phyloP scores from a whole-genome alignment of 2,113 vertebrate species.

The Pimephales promelas region DNA sequence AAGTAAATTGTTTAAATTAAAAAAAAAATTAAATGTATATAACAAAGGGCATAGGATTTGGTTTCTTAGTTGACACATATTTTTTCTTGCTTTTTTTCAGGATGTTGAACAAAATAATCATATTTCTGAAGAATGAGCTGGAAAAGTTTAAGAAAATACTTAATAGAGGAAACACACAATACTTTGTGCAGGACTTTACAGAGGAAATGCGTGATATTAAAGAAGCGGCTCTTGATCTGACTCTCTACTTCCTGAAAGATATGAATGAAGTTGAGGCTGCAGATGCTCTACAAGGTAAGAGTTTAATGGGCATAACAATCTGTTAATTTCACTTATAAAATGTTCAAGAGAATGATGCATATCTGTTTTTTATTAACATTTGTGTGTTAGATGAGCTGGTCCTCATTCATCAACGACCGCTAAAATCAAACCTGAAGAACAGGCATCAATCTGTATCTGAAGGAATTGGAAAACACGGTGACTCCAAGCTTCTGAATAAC shows the following conservation, averaged over 20 bases:
- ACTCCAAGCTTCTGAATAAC: neutral
- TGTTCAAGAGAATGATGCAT: neutral
- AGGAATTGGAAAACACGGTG: conserved; percentile 33
- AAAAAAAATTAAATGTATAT: too few species aligned
- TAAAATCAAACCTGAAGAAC: neutral
- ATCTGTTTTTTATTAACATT: too few species aligned
- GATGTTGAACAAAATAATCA: conserved; percentile 7
- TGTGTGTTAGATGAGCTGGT: conserved; percentile 4
- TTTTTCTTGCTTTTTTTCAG: neutral
- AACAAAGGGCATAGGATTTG: too few species aligned
- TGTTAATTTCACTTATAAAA: neutral
- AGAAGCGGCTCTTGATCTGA: conserved; percentile 36
- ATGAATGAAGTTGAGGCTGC: conserved; percentile 36
- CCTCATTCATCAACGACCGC: neutral
- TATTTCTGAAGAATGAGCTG: conserved; percentile 35
- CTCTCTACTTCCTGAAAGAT: neutral
- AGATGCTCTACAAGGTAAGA: conserved; percentile 40
- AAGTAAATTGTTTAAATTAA: too few species aligned
- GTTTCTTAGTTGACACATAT: too few species aligned
- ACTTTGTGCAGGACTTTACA: neutral
- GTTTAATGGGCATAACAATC: neutral
- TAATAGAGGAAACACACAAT: conserved; percentile 30
- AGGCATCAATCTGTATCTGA: conserved; percentile 2
- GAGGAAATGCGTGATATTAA: neutral
- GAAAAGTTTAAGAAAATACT: conserved; percentile 37